Evolutionary conservation across 1,140 invertebrate species (phyloP).

Genomic region (Vanessa tameamea): DNA sequence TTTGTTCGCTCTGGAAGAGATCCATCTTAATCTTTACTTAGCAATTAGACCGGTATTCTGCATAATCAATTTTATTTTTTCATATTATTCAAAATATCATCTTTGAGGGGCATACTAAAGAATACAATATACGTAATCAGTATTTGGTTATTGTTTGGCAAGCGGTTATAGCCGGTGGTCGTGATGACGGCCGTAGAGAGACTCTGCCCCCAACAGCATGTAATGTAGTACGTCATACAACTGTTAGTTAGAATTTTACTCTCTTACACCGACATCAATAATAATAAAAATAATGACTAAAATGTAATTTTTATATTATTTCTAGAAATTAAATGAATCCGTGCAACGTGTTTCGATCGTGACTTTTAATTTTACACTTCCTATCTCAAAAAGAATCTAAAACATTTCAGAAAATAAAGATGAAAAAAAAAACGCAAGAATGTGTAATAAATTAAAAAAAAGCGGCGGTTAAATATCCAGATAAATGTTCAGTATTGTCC

Average conservation of each 20-base stretch:
- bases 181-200: conserved; percentile 31
- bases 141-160: conserved; percentile 18
- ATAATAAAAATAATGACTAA: background rate
- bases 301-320: too few species aligned
- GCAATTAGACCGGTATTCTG: too few species aligned
- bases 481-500: conserved; percentile 14
- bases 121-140: too few species aligned
- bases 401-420: too few species aligned
- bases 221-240: background rate
- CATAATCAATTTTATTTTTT: too few species aligned
- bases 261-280: background rate
- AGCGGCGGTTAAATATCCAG: background rate
- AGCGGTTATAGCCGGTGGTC: conserved; percentile 5
- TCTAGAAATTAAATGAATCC: background rate
- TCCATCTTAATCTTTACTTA: too few species aligned
- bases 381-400: too few species aligned
- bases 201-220: conserved; percentile 48
- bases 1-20: too few species aligned
- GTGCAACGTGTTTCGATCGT: background rate
- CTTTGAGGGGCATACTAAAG: too few species aligned
- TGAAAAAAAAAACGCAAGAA: too few species aligned
- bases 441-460: background rate
- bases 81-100: too few species aligned
- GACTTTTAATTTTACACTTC: too few species aligned
- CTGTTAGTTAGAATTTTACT: background rate